Conservation (phyloP, 2,888 invertebrate species). For the Chelonus formosanus region DNA sequence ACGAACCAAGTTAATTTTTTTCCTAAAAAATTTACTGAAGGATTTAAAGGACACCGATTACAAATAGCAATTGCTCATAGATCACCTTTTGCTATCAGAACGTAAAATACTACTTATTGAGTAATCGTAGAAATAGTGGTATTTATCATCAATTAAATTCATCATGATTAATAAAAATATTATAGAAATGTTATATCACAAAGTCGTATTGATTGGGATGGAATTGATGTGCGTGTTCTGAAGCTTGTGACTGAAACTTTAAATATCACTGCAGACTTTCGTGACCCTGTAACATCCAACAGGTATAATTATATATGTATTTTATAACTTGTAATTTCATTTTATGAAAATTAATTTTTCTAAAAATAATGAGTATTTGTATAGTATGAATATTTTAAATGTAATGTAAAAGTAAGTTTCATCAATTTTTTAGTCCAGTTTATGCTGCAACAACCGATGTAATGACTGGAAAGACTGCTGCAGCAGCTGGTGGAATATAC, state of each 20-base stretch:
- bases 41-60: slow-evolving; percentile 81
- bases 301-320: slow-evolving; percentile 63
- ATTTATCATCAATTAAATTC: slow-evolving; percentile 3
- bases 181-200: slow-evolving; percentile 60
- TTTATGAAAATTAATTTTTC: no score
- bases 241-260: slow-evolving; percentile 71
- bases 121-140: no score
- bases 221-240: slow-evolving; percentile 76
- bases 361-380: no score
- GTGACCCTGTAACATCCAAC: slow-evolving; percentile 67
- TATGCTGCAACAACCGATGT: slow-evolving; percentile 72
- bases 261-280: slow-evolving; percentile 78
- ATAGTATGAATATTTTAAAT: no score
- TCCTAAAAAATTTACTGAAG: slow-evolving; percentile 73
- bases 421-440: slow-evolving; percentile 66
- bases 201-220: slow-evolving; percentile 73
- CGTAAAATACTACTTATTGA: slow-evolving; percentile 60
- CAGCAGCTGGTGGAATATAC: slow-evolving; percentile 79
- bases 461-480: slow-evolving; percentile 68
- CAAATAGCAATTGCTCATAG: slow-evolving; percentile 75
- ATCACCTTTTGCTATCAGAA: slow-evolving; percentile 78
- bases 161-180: slow-evolving; percentile 1
- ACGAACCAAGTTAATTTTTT: slow-evolving; percentile 73
- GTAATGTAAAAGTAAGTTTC: no score
- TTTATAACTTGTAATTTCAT: neutral